phyloP scores from a whole-genome alignment of 2,797 vertebrate species.

The Trachops cirrhosus region DNA sequence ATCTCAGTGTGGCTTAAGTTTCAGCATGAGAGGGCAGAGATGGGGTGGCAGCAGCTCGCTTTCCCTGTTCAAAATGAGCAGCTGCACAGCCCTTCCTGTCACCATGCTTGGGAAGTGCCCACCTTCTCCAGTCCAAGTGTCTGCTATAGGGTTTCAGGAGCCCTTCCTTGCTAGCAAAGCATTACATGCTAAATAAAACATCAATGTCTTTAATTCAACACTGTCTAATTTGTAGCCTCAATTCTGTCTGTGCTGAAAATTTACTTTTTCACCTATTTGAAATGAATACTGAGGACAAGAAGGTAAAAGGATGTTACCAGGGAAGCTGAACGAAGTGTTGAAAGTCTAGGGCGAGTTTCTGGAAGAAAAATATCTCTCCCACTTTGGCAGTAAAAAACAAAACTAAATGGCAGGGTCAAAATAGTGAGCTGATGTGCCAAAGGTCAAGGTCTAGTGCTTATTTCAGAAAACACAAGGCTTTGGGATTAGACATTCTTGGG shows the following conservation, averaged over 20 bases:
- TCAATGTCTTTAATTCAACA: not conserved
- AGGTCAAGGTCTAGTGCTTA: not conserved
- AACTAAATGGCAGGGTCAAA: not conserved
- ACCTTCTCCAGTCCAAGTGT: not conserved
- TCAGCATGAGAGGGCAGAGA: not conserved
- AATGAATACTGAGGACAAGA: not conserved
- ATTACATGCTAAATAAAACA: not conserved
- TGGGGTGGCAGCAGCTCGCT: not conserved
- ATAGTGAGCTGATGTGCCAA: not conserved
- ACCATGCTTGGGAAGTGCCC: not conserved
- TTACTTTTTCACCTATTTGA: not conserved
- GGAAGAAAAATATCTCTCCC: not conserved
- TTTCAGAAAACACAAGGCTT: not conserved
- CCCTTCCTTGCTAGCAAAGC: not conserved
- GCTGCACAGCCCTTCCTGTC: not conserved
- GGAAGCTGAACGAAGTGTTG: not conserved
- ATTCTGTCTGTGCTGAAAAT: not conserved
- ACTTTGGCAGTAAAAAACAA: not conserved
- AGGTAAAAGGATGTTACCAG: not conserved
- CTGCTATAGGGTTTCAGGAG: accelerated
- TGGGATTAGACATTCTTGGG: not conserved
- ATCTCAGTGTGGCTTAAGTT: not conserved
- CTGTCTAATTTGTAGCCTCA: not conserved
- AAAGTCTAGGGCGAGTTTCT: not conserved
- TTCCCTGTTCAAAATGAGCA: not conserved